phyloP scores from a whole-genome alignment of 1,140 invertebrate genomes.

The Antheraea mylitta region DNA sequence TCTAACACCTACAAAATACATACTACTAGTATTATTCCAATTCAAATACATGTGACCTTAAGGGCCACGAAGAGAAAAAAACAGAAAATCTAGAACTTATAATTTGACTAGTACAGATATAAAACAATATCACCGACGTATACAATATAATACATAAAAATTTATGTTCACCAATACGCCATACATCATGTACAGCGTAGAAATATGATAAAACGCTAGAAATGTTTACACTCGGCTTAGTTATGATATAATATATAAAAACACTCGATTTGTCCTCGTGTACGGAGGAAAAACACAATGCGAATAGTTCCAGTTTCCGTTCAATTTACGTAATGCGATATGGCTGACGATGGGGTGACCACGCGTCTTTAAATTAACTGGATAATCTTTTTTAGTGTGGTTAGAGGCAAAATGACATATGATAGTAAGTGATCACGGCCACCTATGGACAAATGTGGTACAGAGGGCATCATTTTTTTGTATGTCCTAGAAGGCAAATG shows the following conservation, averaged over 20 bases:
- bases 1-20: too few species aligned
- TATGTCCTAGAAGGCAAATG: too few species aligned
- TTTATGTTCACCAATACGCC: background rate
- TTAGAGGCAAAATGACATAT: too few species aligned
- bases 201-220: constrained; percentile 1
- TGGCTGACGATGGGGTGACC: constrained; percentile 18
- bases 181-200: background rate
- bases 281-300: constrained; percentile 29
- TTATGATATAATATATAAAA: constrained; percentile 18
- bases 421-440: too few species aligned
- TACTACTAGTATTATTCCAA: too few species aligned
- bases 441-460: too few species aligned
- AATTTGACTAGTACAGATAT: too few species aligned
- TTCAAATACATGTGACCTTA: too few species aligned
- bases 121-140: background rate
- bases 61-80: too few species aligned
- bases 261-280: constrained; percentile 21
- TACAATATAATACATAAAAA: background rate
- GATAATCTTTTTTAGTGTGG: background rate
- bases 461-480: too few species aligned
- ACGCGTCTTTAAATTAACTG: background rate
- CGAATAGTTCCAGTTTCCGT: constrained; percentile 27
- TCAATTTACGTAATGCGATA: constrained; percentile 34
- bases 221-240: background rate
- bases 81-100: too few species aligned